Conservation (phyloP, 2,113 vertebrate species). For the Lepus timidus region DNA sequence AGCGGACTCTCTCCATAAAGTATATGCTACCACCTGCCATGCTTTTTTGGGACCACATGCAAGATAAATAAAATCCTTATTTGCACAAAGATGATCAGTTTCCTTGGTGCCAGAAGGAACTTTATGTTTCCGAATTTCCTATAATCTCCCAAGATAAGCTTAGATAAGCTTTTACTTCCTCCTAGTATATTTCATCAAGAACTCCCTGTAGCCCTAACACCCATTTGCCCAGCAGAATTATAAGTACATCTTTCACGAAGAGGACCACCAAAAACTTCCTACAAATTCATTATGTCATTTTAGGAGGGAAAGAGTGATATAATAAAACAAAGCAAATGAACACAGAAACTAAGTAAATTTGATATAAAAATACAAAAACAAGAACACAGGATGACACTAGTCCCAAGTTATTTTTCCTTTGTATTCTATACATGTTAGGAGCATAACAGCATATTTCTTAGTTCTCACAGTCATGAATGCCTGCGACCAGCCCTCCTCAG, state of each 20-base stretch:
- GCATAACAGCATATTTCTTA: background rate
- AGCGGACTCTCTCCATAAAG: background rate
- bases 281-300: background rate
- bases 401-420: background rate
- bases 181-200: background rate
- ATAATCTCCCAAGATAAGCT: background rate
- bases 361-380: background rate
- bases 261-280: background rate
- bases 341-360: conserved; percentile 31
- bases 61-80: conserved; percentile 31
- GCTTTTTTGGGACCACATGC: background rate
- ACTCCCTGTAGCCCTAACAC: background rate
- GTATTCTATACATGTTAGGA: background rate
- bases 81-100: conserved; percentile 17
- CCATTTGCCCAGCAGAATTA: background rate
- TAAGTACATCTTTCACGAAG: background rate
- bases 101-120: background rate
- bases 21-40: background rate
- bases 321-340: conserved; percentile 15
- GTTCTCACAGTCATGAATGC: background rate
- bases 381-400: background rate
- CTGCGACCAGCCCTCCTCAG: background rate
- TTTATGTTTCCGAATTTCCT: conserved; percentile 38
- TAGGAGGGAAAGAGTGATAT: background rate
- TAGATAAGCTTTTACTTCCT: conserved; percentile 46